phyloP scores from a whole-genome alignment of 2,113 vertebrate genomes.

The Pyrgilauda ruficollis region DNA sequence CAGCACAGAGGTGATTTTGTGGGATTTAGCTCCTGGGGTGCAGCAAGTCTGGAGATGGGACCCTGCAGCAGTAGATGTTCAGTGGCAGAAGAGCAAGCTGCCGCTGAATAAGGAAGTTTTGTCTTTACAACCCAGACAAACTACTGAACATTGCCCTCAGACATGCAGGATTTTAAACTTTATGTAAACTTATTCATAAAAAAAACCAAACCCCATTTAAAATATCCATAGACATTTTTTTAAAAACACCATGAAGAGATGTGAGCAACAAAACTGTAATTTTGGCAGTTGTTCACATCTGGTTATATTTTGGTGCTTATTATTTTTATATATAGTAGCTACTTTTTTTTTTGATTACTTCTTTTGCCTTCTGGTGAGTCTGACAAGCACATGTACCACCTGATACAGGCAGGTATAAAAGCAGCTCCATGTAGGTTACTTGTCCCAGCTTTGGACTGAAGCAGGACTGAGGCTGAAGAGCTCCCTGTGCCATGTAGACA shows the following conservation, averaged over 20 bases:
- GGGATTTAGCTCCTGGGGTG: background rate
- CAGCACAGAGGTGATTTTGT: background rate
- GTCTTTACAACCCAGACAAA: background rate
- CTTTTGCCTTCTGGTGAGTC: background rate
- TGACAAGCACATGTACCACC: background rate
- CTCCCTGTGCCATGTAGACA: accelerated
- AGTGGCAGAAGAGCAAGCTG: background rate
- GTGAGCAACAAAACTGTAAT: background rate
- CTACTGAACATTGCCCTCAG: background rate
- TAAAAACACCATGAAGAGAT: background rate
- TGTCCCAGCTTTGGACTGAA: background rate
- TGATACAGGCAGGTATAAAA: background rate
- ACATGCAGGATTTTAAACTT: background rate
- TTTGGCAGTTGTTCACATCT: background rate
- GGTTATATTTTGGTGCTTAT: background rate
- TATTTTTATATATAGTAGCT: background rate
- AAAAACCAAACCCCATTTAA: background rate
- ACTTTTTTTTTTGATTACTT: background rate
- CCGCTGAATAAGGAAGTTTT: background rate
- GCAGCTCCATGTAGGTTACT: accelerated
- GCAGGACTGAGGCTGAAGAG: background rate
- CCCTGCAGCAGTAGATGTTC: background rate
- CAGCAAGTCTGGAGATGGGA: background rate
- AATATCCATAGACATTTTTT: background rate
- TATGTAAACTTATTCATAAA: background rate